These are phyloP conservation scores for Pasiphila rectangulata DNA, from an alignment of 2,888 invertebrate species.

Conservation along the genomic window DNA sequence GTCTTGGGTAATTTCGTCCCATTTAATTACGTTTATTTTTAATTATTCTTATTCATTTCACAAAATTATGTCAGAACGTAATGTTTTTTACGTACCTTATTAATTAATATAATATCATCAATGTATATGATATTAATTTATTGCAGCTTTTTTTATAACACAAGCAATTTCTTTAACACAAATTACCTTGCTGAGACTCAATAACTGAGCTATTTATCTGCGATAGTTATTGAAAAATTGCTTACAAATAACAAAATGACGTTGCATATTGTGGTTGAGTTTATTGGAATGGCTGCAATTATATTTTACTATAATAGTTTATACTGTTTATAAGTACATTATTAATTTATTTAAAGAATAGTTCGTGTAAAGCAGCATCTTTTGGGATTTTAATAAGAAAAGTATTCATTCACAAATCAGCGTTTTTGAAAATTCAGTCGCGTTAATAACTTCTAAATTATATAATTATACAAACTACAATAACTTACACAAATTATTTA, in stretches of 20 bases:
- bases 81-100: too few relatives aligned
- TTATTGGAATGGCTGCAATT: too few relatives aligned
- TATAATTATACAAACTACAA: conserved; percentile 56
- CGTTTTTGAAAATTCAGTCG: conserved; percentile 56
- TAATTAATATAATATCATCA: too few relatives aligned
- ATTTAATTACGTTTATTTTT: conserved; percentile 24
- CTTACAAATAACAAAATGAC: too few relatives aligned
- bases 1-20: conserved; percentile 59
- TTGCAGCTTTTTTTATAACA: too few relatives aligned
- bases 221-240: too few relatives aligned
- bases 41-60: background rate
- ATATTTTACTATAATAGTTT: too few relatives aligned
- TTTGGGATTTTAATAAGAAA: background rate
- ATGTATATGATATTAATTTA: too few relatives aligned
- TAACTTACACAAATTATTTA: conserved; percentile 76
- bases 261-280: too few relatives aligned
- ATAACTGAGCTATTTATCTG: too few relatives aligned
- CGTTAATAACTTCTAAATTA: conserved; percentile 61
- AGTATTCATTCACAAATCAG: conserved; percentile 16
- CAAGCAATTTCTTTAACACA: too few relatives aligned
- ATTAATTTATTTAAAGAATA: background rate
- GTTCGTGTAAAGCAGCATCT: background rate
- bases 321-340: background rate
- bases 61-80: background rate
- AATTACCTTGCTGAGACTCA: too few relatives aligned